Conservation (phyloP, 2,888 invertebrate genomes). For the Pammene fasciana region DNA sequence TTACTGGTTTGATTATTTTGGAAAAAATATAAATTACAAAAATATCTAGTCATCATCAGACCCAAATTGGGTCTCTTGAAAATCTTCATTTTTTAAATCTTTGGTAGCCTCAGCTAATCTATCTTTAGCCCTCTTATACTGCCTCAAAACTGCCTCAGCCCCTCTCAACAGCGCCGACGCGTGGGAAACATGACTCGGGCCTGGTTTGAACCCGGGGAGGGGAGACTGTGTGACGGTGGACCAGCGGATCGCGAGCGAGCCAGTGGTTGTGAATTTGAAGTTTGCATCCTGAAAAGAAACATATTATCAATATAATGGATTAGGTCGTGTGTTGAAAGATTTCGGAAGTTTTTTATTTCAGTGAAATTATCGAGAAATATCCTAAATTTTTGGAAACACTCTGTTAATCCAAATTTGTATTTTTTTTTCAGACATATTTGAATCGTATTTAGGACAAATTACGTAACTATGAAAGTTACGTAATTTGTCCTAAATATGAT, state of each 20-base stretch:
- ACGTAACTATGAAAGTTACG: too few relatives aligned
- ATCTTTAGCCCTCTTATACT: constrained; percentile 65
- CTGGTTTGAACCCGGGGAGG: constrained; percentile 42
- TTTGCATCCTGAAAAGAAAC: constrained; percentile 34
- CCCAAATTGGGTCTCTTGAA: neutral
- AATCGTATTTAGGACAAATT: too few relatives aligned
- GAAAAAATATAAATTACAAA: too few relatives aligned
- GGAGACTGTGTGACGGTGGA: constrained; percentile 55
- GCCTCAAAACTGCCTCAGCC: constrained; percentile 64
- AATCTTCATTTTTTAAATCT: constrained; percentile 44
- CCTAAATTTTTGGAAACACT: too few relatives aligned
- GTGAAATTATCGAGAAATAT: too few relatives aligned
- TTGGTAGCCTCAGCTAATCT: constrained; percentile 64
- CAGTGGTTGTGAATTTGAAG: constrained; percentile 39
- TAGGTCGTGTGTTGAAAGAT: too few relatives aligned
- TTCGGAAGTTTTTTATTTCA: too few relatives aligned
- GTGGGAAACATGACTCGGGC: constrained; percentile 46
- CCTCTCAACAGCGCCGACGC: constrained; percentile 61
- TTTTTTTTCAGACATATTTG: too few relatives aligned
- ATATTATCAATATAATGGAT: neutral
- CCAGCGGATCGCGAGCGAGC: constrained; percentile 54
- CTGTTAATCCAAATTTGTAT: too few relatives aligned
- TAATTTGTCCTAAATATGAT: too few relatives aligned
- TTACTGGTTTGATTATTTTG: too few relatives aligned
- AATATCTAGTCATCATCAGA: too few relatives aligned